These are phyloP conservation scores for Mycteria americana DNA, from an alignment of 2,797 vertebrate species.

Conservation along the genomic window DNA sequence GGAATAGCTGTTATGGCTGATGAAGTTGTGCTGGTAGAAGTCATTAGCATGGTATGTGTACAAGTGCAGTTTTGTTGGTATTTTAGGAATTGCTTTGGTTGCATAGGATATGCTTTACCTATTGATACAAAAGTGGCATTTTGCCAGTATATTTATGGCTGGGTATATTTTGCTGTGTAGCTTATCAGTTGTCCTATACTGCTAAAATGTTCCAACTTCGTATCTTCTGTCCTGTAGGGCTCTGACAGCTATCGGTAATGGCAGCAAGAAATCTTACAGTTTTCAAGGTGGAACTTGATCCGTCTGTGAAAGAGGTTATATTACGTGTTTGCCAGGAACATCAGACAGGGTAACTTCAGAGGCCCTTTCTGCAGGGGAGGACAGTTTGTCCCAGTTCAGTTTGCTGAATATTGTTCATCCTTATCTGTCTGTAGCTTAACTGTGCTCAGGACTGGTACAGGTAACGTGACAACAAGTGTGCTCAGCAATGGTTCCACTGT, in stretches of 20 bases:
- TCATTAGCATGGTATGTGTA: not conserved
- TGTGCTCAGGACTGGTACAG: not conserved
- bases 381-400: not conserved
- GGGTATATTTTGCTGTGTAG: not conserved
- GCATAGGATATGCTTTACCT: not conserved
- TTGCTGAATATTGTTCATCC: not conserved
- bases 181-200: not conserved
- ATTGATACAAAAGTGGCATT: not conserved
- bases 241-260: not conserved
- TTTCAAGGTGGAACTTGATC: not conserved
- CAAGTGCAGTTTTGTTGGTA: not conserved
- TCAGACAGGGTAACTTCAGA: not conserved
- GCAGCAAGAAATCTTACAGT: not conserved
- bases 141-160: not conserved
- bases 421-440: not conserved
- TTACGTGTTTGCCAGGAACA: not conserved
- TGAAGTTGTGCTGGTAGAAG: not conserved
- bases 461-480: not conserved
- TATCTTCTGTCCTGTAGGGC: not conserved
- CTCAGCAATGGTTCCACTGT: not conserved
- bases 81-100: not conserved
- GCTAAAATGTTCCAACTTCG: not conserved
- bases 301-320: not conserved
- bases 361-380: not conserved
- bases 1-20: not conserved